Evolutionary conservation across 2,113 vertebrate genomes (phyloP).

Genomic region (Agelaius phoeniceus): DNA sequence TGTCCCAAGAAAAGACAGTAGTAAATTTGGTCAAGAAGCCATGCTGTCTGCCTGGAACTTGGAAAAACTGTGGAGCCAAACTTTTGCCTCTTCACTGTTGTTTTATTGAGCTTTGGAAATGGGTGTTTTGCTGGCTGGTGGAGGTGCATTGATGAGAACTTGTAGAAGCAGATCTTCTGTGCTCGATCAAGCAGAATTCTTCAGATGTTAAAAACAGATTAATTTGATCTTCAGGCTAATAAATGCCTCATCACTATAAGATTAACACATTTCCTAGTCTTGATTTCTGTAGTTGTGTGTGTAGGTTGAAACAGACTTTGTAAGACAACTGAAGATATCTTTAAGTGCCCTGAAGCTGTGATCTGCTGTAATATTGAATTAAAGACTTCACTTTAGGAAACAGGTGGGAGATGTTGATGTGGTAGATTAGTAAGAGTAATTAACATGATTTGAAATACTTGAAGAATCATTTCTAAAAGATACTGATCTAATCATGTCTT

Average conservation of each 20-base stretch:
- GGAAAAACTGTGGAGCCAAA: background rate
- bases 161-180: background rate
- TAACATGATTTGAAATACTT: background rate
- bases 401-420: background rate
- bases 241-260: background rate
- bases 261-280: background rate
- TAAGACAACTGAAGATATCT: background rate
- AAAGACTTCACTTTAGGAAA: background rate
- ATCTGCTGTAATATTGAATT: background rate
- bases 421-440: background rate
- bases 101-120: background rate
- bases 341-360: background rate
- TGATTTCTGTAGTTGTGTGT: background rate
- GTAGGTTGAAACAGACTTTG: background rate
- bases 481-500: background rate
- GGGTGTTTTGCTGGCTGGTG: background rate
- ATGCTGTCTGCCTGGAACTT: background rate
- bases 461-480: background rate
- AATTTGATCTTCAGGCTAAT: background rate
- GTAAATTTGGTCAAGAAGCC: background rate
- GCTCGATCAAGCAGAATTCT: background rate
- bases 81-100: background rate
- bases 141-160: background rate
- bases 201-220: background rate
- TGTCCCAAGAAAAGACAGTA: background rate